Conservation (phyloP, 2,888 invertebrate species). For the Beris morrisii region DNA sequence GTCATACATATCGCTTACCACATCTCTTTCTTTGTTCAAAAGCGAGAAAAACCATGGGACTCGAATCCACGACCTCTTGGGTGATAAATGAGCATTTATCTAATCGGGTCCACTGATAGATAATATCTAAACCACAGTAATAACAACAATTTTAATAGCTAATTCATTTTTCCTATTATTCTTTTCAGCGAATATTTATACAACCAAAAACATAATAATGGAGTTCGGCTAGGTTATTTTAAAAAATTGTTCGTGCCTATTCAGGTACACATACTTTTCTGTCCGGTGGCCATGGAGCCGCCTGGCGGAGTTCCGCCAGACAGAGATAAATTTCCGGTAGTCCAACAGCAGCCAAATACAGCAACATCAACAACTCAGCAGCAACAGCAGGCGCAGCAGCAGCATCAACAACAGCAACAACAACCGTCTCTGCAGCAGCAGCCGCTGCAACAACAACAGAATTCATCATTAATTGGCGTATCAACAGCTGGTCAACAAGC, state of each 20-base stretch:
- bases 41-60: too few species aligned
- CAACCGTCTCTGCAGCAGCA: conserved; percentile 10
- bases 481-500: conserved; percentile 46
- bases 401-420: conserved; percentile 20
- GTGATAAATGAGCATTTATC: too few species aligned
- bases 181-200: conserved; percentile 50
- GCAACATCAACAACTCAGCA: conserved; percentile 37
- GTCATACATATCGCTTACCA: too few species aligned
- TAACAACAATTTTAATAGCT: too few species aligned
- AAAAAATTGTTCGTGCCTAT: conserved; percentile 44
- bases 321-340: conserved; percentile 50
- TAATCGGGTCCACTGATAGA: too few species aligned
- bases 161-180: background rate
- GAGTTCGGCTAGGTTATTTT: conserved; percentile 51
- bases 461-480: conserved; percentile 44
- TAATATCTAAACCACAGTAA: too few species aligned
- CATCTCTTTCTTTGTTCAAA: too few species aligned
- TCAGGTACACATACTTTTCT: conserved; percentile 43
- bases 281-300: conserved; percentile 54
- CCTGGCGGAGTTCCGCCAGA: conserved; percentile 52
- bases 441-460: conserved; percentile 40
- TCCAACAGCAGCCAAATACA: conserved; percentile 45
- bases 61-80: too few species aligned
- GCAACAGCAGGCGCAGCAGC: conserved; percentile 18
- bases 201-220: conserved; percentile 53